Percentiles rank a stretch among this genome's conserved stretches.
phyloP scores from a whole-genome alignment of 1,140 invertebrate genomes.

The Nymphalis io region DNA sequence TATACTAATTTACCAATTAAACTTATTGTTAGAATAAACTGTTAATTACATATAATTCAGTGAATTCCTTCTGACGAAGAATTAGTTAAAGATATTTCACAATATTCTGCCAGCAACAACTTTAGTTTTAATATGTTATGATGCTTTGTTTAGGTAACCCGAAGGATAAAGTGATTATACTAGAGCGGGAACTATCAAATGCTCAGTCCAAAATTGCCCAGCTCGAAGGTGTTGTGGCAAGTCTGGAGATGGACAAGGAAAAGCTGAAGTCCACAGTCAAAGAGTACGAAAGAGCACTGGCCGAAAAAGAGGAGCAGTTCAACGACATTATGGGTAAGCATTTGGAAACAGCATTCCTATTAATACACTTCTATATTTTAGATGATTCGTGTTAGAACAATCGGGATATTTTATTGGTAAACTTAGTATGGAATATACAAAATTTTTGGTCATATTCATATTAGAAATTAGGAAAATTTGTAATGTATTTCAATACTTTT shows the following conservation, averaged over 20 bases:
- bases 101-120: too few relatives aligned
- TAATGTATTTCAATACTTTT: neutral
- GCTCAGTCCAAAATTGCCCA: slow-evolving; percentile 60
- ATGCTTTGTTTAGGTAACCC: slow-evolving; percentile 51
- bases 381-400: too few relatives aligned
- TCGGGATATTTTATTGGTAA: too few relatives aligned
- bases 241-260: slow-evolving; percentile 41
- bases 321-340: slow-evolving; percentile 61
- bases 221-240: slow-evolving; percentile 68
- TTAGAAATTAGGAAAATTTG: neutral
- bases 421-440: neutral
- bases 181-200: slow-evolving; percentile 62
- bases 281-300: slow-evolving; percentile 53
- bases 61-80: too few relatives aligned
- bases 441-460: neutral
- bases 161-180: slow-evolving; percentile 66
- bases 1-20: too few relatives aligned
- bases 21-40: too few relatives aligned
- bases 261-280: slow-evolving; percentile 73
- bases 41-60: too few relatives aligned
- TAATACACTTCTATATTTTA: too few relatives aligned
- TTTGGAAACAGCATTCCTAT: neutral
- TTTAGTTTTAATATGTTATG: too few relatives aligned
- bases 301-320: slow-evolving; percentile 59
- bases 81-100: too few relatives aligned